phyloP scores from a whole-genome alignment of 2,888 invertebrate genomes.

The Oeneis ivallda region DNA sequence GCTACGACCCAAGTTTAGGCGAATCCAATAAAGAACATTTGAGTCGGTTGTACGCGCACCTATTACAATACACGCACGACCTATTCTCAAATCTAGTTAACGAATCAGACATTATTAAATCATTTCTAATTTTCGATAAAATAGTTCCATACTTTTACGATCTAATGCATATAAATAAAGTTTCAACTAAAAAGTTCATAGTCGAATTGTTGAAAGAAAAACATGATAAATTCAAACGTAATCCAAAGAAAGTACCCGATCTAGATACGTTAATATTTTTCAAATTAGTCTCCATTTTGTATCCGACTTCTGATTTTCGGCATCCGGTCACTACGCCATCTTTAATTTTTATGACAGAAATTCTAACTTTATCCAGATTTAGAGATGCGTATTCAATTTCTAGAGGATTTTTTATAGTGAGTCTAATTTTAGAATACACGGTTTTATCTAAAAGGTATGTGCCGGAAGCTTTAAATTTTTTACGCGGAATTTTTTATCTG shows the following conservation, averaged over 20 bases:
- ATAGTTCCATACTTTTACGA: slow-evolving; percentile 84
- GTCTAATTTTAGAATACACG: slow-evolving; percentile 90
- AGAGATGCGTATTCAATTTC: slow-evolving; percentile 85
- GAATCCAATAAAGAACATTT: slow-evolving; percentile 90
- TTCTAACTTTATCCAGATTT: slow-evolving; percentile 85
- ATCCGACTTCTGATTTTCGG: slow-evolving; percentile 94
- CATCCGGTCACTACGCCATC: slow-evolving; percentile 95
- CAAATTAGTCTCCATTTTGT: slow-evolving; percentile 90
- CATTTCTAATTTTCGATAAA: slow-evolving; percentile 83
- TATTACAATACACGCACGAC: slow-evolving; percentile 90
- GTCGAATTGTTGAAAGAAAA: slow-evolving; percentile 88
- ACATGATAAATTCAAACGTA: slow-evolving; percentile 83
- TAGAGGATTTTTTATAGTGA: slow-evolving; percentile 88
- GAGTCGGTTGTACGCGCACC: slow-evolving; percentile 86
- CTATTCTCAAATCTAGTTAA: slow-evolving; percentile 69
- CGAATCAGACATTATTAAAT: slow-evolving; percentile 68
- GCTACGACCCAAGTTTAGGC: slow-evolving; percentile 91
- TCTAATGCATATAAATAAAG: slow-evolving; percentile 86
- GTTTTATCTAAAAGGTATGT: slow-evolving; percentile 89
- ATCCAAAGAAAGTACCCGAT: slow-evolving; percentile 82
- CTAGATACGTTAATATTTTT: slow-evolving; percentile 89
- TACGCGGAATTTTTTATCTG: slow-evolving; percentile 88
- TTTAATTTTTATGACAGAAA: slow-evolving; percentile 91
- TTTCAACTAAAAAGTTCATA: slow-evolving; percentile 84
- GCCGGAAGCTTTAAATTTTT: slow-evolving; percentile 90